Base-by-base conservation (phyloP, 2,797 vertebrate species). In the Anguilla marmorata region DNA sequence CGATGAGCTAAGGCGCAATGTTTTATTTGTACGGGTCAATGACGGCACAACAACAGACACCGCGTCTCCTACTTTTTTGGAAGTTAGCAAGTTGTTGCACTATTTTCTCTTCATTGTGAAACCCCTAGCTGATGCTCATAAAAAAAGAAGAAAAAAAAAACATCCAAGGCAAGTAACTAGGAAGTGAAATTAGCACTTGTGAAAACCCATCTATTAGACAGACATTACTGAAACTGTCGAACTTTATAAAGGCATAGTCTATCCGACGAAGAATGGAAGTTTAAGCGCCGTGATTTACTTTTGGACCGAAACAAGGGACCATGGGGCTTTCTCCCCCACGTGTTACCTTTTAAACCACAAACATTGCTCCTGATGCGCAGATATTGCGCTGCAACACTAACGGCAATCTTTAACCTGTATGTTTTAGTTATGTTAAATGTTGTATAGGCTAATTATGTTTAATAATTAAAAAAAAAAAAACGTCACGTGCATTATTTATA, bases 231-330 rank as follows among this genome's bases (percentile, higher is more conserved):
- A 89, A 88, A 86, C 89, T 91, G 89, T n/a, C 19, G 54, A 88
- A 24, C 90, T 89, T 60, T 83, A 69, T 33, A 33, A 56, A 58
- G 66, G 79, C 66, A 89, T 72, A 45, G 41, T 45, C 41, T 45
- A 72, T 11, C 83, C 41, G 85, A 41, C 30, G 69, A 85, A 82
- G 91, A 89, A 90, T 88, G 89, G 85, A 92, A 92, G 91, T 93
- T 94, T 92, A 90, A 86, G 90, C 86, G 94, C 94, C 89, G 94
- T 95, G 95, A 95, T 96, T 95, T 95, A 45, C 89, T 93, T 69
- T 86, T 91, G 89, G 90, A 90, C 88, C 88, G 19, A 90, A 89
- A 92, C 87, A 90, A 91, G 90, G 85, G 90, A 91, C 89, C 52
- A 89, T 63, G 90, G 89, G 90, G 90, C 88, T 91, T 90, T 89